These are phyloP conservation scores for Phataginus tetradactyla DNA, from an alignment of 2,797 vertebrate genomes.

Conservation along the genomic window DNA sequence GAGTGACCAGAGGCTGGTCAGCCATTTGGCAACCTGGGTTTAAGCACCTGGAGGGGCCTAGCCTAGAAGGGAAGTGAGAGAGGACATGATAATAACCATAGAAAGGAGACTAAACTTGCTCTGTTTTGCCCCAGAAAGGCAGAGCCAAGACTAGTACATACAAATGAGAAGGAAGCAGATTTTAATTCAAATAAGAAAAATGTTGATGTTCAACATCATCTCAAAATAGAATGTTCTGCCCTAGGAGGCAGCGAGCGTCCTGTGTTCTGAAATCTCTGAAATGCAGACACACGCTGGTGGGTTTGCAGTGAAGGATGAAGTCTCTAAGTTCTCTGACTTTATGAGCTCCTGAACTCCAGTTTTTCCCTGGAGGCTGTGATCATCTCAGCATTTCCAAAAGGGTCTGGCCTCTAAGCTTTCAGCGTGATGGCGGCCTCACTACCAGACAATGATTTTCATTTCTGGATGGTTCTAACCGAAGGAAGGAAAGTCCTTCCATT, in stretches of 20 bases:
- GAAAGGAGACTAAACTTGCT: neutral
- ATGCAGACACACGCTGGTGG: fast-evolving
- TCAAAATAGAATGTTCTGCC: neutral
- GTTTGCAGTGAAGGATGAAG: neutral
- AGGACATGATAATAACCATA: neutral
- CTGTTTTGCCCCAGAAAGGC: neutral
- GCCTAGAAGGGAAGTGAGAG: neutral
- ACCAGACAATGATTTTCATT: neutral
- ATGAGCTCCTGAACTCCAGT: neutral
- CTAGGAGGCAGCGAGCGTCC: neutral
- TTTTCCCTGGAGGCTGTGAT: neutral
- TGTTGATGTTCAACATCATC: neutral
- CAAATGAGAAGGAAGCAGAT: neutral
- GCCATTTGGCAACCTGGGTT: neutral
- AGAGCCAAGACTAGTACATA: neutral
- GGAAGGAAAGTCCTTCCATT: neutral
- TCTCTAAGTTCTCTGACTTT: neutral
- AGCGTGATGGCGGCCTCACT: neutral
- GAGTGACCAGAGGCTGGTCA: neutral
- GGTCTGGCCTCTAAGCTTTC: neutral
- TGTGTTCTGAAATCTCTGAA: neutral
- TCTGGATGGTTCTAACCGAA: slow-evolving; percentile 8
- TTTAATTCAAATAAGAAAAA: neutral
- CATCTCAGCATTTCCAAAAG: neutral
- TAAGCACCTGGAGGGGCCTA: neutral